Base-by-base conservation (phyloP, 1,140 invertebrate species). In the Drosophila erecta region DNA sequence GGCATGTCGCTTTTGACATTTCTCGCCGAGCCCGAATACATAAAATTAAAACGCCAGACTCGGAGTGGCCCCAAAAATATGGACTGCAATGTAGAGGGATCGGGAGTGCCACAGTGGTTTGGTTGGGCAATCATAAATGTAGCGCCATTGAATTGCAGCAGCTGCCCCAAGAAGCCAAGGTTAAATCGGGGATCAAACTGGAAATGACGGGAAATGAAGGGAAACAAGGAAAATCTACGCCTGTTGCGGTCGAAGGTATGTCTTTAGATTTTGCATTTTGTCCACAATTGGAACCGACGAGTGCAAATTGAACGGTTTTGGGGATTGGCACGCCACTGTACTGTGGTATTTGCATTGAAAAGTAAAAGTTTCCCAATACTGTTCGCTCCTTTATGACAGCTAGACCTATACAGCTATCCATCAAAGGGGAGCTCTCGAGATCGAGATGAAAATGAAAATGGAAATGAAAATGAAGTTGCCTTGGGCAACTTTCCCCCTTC, bases 1-100 rank as follows among this genome's bases (percentile, higher is more conserved):
- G 61, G 50, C 67, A 47, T 71, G 64, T 30, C 65, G 38, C 67
- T 70, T 71, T 71, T 70, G 67, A 71, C 67, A 71, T 70, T 66
- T 65, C 35, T 12, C 38, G 22, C 17, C 17, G 20, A 4, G 33
- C 33, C 12, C 41, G 4, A 50, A 27, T 15, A 41, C 24, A 2
- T 2, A 41, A 17, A 41, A 41, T 3, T 4, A 47, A 49, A 17
- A 33, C 40, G 10, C 0, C 24, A 38, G 50, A 62, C 62, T 65
- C 47, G 33, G 22, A 60, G 41, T 56, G 62, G 62, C 62, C 43
- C 40, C 43, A 67, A 67, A 67, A 67, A 64, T 47, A 40, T 53
- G 65, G 47, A 41, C n/a, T n/a, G 17, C 27, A n/a, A 15, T 12
- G 37, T 38, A 37, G 35, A 22, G 17, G 41, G 41, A 22, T 65